Base-by-base conservation (phyloP, 2,113 vertebrate species). In the Hippocampus barbouri region DNA sequence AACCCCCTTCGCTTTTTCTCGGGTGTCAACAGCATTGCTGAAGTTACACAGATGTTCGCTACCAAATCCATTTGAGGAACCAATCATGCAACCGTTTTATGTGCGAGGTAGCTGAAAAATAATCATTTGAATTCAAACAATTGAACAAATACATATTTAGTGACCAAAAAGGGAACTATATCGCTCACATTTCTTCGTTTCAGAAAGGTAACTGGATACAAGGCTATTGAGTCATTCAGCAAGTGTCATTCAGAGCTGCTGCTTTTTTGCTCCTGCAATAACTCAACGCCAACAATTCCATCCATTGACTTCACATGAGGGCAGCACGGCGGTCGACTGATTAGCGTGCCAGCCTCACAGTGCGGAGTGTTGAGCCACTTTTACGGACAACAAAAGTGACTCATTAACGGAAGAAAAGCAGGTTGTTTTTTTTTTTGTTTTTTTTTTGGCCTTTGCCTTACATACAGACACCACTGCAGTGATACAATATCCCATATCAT, bases 191-290 rank as follows among this genome's bases (percentile, higher is more conserved):
- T 79, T 81, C 79, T 80, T 86, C 76, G 43, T 66, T 71, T 77
- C 75, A 75, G 59, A 89, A 88, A 86, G 86, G 87, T 89, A 90
- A 86, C 87, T 38, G 5, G 34, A 38, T 38, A 38, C 34, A 38
- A 38, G 34, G 34, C 34, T 6, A 38, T 38, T 38, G 6, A 38
- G 34, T 38, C 34, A 38, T 38, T 38, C 34, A 38, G 34, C 41
- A 43, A 82, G 76, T 90, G 88, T 76, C 87, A 88, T 90, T 89
- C 87, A 67, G 73, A 88, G 83, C 73, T 78, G 77, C 75, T 5
- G 40, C 67, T 75, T 38, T 38, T 38, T 38, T 38, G 34, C 5
- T 38, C 34, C 34, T 38, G 34, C 34, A 6, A 38, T 38, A 38
- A 38, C 34, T 38, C 34, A 6, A 38, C 34, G 34, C 7, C 34